phyloP scores from a whole-genome alignment of 2,888 invertebrate genomes.

The Cephus rjabovi region DNA sequence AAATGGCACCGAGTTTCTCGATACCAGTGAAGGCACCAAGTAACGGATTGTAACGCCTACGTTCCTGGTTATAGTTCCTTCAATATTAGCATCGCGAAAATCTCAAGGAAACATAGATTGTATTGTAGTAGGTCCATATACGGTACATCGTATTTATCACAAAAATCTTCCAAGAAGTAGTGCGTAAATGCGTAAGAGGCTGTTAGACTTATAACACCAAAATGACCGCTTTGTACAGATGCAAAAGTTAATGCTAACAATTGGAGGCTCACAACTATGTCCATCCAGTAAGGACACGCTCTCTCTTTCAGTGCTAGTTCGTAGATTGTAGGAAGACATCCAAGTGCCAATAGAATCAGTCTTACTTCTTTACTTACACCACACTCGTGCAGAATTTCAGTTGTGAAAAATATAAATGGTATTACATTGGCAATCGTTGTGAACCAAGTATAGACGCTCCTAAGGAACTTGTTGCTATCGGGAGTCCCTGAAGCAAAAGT shows the following conservation, averaged over 20 bases:
- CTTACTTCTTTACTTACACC: slow-evolving; percentile 47
- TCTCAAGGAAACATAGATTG: slow-evolving; percentile 56
- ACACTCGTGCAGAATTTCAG: slow-evolving; percentile 54
- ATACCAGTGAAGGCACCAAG: background rate
- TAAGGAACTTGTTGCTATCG: slow-evolving; percentile 42
- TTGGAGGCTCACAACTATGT: slow-evolving; percentile 46
- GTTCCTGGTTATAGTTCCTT: slow-evolving; percentile 44
- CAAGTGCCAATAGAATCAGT: slow-evolving; percentile 47
- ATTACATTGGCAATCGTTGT: slow-evolving; percentile 53
- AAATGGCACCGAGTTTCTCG: background rate
- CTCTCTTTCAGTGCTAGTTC: slow-evolving; percentile 50
- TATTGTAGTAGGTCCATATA: slow-evolving; percentile 59
- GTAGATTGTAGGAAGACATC: slow-evolving; percentile 49
- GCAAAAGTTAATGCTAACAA: slow-evolving; percentile 41
- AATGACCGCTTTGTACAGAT: slow-evolving; percentile 49
- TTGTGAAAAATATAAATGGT: slow-evolving; percentile 57
- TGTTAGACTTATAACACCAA: slow-evolving; percentile 53
- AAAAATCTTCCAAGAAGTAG: slow-evolving; percentile 58
- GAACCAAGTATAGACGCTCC: slow-evolving; percentile 55
- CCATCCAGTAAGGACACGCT: slow-evolving; percentile 42
- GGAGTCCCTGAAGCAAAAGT: slow-evolving; percentile 23
- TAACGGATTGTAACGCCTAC: background rate
- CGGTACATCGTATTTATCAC: slow-evolving; percentile 59
- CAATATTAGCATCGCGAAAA: slow-evolving; percentile 53
- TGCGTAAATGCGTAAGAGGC: slow-evolving; percentile 53